These are phyloP conservation scores for Melanchra persicariae DNA, from an alignment of 2,888 invertebrate species.

Conservation along the genomic window DNA sequence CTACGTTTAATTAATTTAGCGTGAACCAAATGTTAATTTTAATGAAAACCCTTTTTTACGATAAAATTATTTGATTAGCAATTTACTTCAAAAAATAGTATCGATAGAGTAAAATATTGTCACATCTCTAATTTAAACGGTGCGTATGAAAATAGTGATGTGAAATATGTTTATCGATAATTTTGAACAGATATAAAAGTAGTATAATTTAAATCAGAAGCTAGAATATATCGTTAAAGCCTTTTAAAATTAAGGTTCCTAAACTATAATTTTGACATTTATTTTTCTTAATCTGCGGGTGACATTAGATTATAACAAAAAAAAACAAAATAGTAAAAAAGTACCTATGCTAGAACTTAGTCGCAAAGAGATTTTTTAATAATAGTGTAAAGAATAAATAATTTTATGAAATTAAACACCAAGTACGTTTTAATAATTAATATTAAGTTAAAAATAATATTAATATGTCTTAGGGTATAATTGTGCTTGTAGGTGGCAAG, in stretches of 20 bases:
- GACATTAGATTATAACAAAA: slow-evolving; percentile 58
- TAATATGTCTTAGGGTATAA: slow-evolving; percentile 65
- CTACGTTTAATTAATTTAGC: slow-evolving; percentile 57
- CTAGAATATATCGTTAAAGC: slow-evolving; percentile 39
- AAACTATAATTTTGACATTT: slow-evolving; percentile 53
- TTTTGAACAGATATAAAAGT: slow-evolving; percentile 29
- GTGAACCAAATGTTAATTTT: slow-evolving; percentile 45
- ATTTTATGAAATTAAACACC: slow-evolving; percentile 87
- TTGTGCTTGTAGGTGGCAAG: slow-evolving; percentile 32
- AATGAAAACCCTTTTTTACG: slow-evolving; percentile 16
- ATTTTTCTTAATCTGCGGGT: slow-evolving; percentile 59
- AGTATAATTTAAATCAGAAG: slow-evolving; percentile 48
- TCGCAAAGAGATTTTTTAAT: slow-evolving; percentile 60
- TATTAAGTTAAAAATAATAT: slow-evolving; percentile 69
- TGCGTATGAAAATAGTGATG: slow-evolving; percentile 41
- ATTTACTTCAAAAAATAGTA: slow-evolving; percentile 19
- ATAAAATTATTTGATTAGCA: slow-evolving; percentile 18
- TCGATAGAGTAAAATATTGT: slow-evolving; percentile 36
- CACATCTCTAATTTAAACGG: slow-evolving; percentile 43
- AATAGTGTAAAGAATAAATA: slow-evolving; percentile 73
- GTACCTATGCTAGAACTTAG: slow-evolving; percentile 66
- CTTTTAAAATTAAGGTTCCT: slow-evolving; percentile 50
- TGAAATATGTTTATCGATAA: slow-evolving; percentile 39
- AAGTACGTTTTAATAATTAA: slow-evolving; percentile 84
- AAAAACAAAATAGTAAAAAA: slow-evolving; percentile 51